A percentile compares a stretch with the other conserved stretches of the same genome.
Conservation (phyloP, 2,888 invertebrate genomes). For the Polyommatus iphigenia region DNA sequence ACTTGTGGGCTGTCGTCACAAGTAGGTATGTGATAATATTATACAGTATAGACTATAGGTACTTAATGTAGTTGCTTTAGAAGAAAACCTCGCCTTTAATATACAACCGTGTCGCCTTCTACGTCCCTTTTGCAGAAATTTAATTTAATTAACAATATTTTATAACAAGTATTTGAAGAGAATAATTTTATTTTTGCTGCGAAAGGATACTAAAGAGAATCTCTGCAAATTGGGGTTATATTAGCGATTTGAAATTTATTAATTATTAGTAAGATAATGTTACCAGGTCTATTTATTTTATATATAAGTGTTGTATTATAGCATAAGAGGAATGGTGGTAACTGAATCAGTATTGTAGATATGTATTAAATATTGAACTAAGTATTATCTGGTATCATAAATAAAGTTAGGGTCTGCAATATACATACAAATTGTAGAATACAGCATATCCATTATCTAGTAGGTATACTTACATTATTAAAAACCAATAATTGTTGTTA, state of each 20-base stretch:
- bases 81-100: background rate
- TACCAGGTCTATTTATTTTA: constrained; percentile 27
- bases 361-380: background rate
- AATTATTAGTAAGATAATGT: background rate
- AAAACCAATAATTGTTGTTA: too few relatives aligned
- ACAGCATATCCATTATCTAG: background rate
- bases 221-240: background rate
- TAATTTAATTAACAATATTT: background rate
- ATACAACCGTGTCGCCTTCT: background rate
- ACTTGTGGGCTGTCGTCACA: background rate
- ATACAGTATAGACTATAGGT: background rate
- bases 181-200: background rate
- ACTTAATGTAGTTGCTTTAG: constrained; percentile 4
- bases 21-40: constrained; percentile 16
- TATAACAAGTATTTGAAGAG: background rate
- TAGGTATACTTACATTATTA: too few relatives aligned
- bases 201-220: background rate
- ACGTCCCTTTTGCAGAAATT: background rate
- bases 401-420: background rate
- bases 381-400: background rate
- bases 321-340: constrained; percentile 11
- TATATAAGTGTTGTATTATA: constrained; percentile 9
- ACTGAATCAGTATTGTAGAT: constrained; percentile 22
- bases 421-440: background rate
- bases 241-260: background rate